These are phyloP conservation scores for Campoletis raptor DNA, from an alignment of 2,888 invertebrate species.

Conservation along the genomic window DNA sequence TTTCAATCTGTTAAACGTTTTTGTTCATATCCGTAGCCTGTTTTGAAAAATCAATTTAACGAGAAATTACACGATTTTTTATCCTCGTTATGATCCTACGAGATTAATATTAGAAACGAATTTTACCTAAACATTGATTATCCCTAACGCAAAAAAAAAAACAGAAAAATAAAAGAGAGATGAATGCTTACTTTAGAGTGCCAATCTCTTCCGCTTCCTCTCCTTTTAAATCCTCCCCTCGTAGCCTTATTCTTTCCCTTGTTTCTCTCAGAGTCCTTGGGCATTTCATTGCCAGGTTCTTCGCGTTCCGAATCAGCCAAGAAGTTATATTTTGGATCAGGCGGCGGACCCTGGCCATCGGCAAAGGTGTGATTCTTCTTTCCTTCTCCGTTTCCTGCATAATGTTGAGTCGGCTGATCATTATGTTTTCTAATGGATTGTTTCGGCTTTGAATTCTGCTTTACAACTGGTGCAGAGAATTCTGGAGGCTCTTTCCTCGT, in stretches of 20 bases:
- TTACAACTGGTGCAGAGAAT: constrained; percentile 75
- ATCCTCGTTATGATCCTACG: no score
- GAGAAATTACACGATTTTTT: no score
- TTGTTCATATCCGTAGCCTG: no score
- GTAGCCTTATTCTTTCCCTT: constrained; percentile 74
- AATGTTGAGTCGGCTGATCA: constrained; percentile 74
- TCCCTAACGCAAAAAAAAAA: not conserved
- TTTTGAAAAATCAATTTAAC: no score
- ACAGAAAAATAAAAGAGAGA: not conserved
- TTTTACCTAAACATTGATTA: no score
- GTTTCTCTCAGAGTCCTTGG: constrained; percentile 74
- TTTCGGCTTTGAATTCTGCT: constrained; percentile 73
- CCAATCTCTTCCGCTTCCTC: constrained; percentile 71
- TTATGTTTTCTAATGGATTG: constrained; percentile 64
- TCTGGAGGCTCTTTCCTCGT: constrained; percentile 82
- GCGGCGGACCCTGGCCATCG: constrained; percentile 84
- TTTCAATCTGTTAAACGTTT: no score
- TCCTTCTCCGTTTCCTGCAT: constrained; percentile 76
- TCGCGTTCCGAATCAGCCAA: constrained; percentile 84
- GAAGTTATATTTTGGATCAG: constrained; percentile 85
- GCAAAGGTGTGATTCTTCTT: constrained; percentile 79
- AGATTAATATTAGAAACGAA: no score
- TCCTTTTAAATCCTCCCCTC: constrained; percentile 74
- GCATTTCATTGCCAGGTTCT: constrained; percentile 71
- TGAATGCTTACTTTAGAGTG: constrained; percentile 45